Evolutionary conservation across 2,888 invertebrate genomes (phyloP).

Genomic region (Brachylomia viminalis): DNA sequence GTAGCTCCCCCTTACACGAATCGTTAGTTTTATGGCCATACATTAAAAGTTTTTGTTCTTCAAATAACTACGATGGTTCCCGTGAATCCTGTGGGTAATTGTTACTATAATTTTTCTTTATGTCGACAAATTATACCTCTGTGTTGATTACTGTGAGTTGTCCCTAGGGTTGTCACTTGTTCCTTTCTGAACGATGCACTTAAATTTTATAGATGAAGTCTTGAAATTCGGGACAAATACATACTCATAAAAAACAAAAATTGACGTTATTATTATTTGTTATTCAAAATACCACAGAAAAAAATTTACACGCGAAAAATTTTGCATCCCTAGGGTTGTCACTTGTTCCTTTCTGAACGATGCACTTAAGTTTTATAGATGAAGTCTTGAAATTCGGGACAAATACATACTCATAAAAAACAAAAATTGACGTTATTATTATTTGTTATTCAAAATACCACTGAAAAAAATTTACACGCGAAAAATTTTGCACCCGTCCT

Average conservation of each 20-base stretch:
- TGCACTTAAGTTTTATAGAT: not conserved
- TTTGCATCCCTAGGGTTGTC: conserved; percentile 35
- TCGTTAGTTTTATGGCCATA: conserved; percentile 52
- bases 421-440: no score
- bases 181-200: not conserved
- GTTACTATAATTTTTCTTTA: conserved; percentile 78
- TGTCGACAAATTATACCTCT: conserved; percentile 78
- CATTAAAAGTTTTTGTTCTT: conserved; percentile 70
- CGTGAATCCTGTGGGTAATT: conserved; percentile 72
- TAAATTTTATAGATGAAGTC: no score
- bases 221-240: not conserved
- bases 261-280: no score
- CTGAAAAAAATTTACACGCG: no score
- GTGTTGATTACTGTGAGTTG: conserved; percentile 49
- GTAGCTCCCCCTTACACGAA: not conserved
- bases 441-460: no score
- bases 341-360: not conserved
- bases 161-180: conserved; percentile 38
- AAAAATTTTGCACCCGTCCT: no score
- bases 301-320: no score
- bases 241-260: not conserved
- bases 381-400: not conserved
- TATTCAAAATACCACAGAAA: no score
- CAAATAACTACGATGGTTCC: conserved; percentile 72
- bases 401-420: not conserved